Conservation (phyloP, 2,797 vertebrate genomes). For the Loris lydekkerianus region DNA sequence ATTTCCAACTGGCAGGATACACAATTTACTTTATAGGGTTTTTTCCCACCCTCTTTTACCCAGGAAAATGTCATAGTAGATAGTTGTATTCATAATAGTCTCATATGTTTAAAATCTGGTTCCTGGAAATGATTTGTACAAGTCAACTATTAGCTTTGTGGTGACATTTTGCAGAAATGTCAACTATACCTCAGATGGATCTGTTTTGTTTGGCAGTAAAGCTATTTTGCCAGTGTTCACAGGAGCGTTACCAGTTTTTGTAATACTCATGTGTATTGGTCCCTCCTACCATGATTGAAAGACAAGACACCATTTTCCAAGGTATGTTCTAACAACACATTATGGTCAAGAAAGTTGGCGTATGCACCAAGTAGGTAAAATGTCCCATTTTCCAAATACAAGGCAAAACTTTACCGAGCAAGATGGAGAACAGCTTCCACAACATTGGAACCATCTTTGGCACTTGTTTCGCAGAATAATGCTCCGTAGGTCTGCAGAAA, state of each 20-base stretch:
- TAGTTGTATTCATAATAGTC: conserved; percentile 57
- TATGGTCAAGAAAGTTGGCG: neutral
- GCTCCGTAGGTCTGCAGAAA: conserved; percentile 88
- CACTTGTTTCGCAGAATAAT: conserved; percentile 92
- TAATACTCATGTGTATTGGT: conserved; percentile 28
- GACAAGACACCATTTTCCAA: neutral
- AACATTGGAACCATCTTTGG: conserved; percentile 96
- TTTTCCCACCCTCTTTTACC: neutral
- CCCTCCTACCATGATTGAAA: neutral
- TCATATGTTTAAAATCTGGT: conserved; percentile 59
- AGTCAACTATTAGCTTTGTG: conserved; percentile 64
- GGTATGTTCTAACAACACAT: neutral
- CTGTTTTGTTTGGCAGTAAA: conserved; percentile 43
- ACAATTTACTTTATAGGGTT: conserved; percentile 33
- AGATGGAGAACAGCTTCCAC: conserved; percentile 98
- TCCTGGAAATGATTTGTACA: conserved; percentile 74
- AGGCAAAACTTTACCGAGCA: conserved; percentile 91
- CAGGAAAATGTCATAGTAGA: conserved; percentile 50
- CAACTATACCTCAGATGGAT: neutral
- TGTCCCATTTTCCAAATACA: neutral
- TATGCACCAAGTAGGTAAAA: neutral
- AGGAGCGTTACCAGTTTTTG: conserved; percentile 35
- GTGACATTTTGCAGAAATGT: conserved; percentile 63
- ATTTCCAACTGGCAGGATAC: conserved; percentile 22
- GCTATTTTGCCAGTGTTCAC: neutral